phyloP scores from a whole-genome alignment of 1,140 invertebrate species.

The Tetramorium simillimum region DNA sequence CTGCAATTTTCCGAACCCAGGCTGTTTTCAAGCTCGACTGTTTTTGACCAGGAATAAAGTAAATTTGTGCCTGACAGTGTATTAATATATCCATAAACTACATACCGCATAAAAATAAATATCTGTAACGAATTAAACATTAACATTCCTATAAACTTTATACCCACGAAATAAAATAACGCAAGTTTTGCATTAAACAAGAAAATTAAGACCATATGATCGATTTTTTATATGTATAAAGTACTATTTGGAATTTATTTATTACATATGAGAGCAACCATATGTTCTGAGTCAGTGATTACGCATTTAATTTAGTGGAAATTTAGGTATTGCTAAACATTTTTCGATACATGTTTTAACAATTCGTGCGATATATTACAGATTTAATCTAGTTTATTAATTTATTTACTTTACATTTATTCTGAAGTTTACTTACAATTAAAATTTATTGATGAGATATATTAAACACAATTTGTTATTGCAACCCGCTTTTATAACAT shows the following conservation, averaged over 20 bases:
- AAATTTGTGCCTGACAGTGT: conserved; percentile 12
- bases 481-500: background rate
- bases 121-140: background rate
- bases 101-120: background rate
- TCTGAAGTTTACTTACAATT: background rate
- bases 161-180: background rate
- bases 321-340: conserved; percentile 25
- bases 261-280: background rate
- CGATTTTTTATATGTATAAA: background rate
- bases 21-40: background rate
- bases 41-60: conserved; percentile 19
- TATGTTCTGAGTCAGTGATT: conserved; percentile 19
- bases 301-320: conserved; percentile 34
- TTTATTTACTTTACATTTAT: conserved; percentile 23
- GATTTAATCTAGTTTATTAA: background rate
- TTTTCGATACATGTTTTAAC: background rate
- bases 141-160: background rate
- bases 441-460: background rate
- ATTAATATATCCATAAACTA: conserved; percentile 16
- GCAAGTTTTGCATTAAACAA: background rate
- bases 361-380: background rate
- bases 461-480: background rate
- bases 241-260: background rate
- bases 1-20: background rate
- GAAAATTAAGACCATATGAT: background rate